A percentile compares a stretch with the other conserved stretches of the same genome.
Evolutionary conservation across 2,113 vertebrate species (phyloP).

Genomic region (Phaethon lepturus): DNA sequence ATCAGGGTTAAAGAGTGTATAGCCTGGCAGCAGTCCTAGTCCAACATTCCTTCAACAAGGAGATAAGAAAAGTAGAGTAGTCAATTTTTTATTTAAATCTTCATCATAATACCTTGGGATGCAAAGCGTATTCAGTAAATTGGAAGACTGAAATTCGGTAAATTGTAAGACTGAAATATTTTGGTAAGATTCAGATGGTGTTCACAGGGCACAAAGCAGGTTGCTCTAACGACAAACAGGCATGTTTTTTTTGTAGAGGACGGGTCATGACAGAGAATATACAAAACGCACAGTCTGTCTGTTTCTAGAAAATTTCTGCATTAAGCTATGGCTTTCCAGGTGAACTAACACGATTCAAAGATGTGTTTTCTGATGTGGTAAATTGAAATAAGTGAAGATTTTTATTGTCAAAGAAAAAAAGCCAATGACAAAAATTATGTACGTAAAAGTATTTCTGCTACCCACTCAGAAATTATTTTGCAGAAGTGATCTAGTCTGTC

Average conservation of each 20-base stretch:
- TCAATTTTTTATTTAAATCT: neutral
- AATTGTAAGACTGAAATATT: neutral
- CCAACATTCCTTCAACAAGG: neutral
- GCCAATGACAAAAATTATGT: neutral
- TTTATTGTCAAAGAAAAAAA: neutral
- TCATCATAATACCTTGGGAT: neutral
- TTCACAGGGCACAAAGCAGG: neutral
- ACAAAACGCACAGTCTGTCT: neutral
- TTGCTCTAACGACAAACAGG: fast-evolving
- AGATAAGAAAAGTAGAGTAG: neutral
- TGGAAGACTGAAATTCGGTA: too few species aligned
- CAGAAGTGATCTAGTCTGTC: neutral
- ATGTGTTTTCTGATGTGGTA: neutral
- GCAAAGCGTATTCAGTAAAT: neutral
- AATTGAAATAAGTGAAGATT: neutral
- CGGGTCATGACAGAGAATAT: neutral
- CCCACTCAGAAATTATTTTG: neutral
- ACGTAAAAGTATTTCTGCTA: neutral
- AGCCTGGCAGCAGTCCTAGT: neutral
- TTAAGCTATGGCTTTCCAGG: neutral
- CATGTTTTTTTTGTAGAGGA: neutral
- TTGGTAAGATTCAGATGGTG: neutral
- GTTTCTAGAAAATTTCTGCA: neutral
- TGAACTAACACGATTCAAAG: neutral
- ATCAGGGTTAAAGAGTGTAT: neutral